phyloP scores from a whole-genome alignment of 2,113 vertebrate species.

The Thomomys bottae region DNA sequence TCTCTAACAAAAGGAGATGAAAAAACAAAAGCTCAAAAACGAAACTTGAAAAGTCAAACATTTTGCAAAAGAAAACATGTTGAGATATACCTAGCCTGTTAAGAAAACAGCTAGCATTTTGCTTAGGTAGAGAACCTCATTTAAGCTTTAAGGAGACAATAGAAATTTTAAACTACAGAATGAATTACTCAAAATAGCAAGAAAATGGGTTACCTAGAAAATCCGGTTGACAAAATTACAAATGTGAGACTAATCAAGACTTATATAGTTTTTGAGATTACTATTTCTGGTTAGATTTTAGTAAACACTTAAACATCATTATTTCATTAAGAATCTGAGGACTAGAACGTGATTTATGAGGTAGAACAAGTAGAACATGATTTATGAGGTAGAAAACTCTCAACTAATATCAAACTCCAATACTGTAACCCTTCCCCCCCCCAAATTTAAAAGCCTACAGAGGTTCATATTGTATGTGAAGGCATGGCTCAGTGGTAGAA shows the following conservation, averaged over 20 bases:
- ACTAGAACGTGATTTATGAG: no score
- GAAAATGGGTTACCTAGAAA: not conserved
- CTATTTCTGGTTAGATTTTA: not conserved
- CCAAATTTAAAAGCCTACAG: not conserved
- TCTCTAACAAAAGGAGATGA: not conserved
- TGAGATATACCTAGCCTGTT: constrained; percentile 21
- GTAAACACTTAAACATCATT: not conserved
- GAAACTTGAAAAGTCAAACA: constrained; percentile 41
- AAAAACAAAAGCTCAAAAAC: no score
- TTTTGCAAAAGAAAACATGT: constrained; percentile 27
- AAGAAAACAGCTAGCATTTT: not conserved
- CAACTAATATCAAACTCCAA: no score
- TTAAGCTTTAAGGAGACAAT: not conserved
- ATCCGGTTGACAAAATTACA: not conserved
- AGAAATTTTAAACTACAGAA: not conserved
- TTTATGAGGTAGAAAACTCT: no score
- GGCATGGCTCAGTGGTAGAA: no score
- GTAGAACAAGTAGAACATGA: no score
- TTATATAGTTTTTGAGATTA: no score
- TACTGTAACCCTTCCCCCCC: no score
- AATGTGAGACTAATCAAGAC: not conserved
- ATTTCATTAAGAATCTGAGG: not conserved
- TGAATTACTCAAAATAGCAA: not conserved
- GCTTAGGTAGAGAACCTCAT: not conserved
- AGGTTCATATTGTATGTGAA: not conserved